phyloP scores from a whole-genome alignment of 2,797 vertebrate genomes.

The Karalla daura region DNA sequence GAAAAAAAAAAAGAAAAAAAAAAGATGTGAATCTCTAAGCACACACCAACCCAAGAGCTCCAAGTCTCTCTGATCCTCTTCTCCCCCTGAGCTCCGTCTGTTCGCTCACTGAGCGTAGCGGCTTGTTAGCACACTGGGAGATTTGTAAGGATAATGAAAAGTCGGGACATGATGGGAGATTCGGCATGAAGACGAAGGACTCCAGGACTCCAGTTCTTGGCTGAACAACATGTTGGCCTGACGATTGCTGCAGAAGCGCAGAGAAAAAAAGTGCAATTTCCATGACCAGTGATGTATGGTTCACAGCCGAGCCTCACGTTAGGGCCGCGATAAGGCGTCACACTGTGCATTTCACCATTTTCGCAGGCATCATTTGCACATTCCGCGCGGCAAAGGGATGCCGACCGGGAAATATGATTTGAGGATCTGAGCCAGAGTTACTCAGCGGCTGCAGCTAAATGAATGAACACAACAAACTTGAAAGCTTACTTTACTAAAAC shows the following conservation, averaged over 20 bases:
- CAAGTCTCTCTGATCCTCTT: conserved; percentile 78
- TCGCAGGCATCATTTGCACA: conserved; percentile 31
- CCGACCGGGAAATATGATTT: conserved; percentile 46
- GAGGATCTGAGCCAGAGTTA: conserved; percentile 47
- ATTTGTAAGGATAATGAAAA: conserved; percentile 81
- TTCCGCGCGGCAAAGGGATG: conserved; percentile 8
- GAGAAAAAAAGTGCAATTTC: neutral
- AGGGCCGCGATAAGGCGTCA: neutral
- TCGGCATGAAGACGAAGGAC: conserved; percentile 43
- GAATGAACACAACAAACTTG: conserved; percentile 53
- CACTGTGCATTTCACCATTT: conserved; percentile 7
- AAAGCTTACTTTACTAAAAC: conserved; percentile 60
- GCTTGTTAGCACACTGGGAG: conserved; percentile 78
- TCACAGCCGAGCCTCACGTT: conserved; percentile 4
- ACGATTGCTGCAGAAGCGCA: neutral
- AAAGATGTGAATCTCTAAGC: conserved; percentile 70
- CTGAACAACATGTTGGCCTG: conserved; percentile 41
- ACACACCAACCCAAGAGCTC: conserved; percentile 74
- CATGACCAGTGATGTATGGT: neutral
- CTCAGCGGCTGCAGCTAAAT: conserved; percentile 34
- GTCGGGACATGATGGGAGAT: conserved; percentile 57
- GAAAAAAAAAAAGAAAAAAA: conserved; percentile 33
- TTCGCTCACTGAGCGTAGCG: conserved; percentile 69
- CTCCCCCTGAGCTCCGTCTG: conserved; percentile 77
- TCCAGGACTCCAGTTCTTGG: conserved; percentile 43